Evolutionary conservation across 2,797 vertebrate genomes (phyloP), one percentile per base, ranked within the genome.

Genomic region (Ctenochaetus hawaiiensis): DNA sequence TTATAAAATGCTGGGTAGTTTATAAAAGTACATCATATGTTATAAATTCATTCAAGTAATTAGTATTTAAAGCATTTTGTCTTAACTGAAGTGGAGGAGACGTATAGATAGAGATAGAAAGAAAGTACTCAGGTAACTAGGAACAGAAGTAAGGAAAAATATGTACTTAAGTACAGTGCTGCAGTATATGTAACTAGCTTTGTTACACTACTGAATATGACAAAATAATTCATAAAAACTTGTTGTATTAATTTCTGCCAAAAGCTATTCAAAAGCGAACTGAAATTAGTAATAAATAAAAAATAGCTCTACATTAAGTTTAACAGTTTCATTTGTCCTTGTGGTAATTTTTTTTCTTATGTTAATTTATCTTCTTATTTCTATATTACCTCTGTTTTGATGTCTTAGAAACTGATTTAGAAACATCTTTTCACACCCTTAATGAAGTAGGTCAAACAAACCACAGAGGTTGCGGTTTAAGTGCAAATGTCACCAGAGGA

Each of bases 401-500:
- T 41, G 8, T 61, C 30, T 62, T 1, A 39, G 64, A n/a, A 11
- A 59, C 12, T 58, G 2, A 58, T 39, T 16, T n/a, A 12, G 1
- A 48, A 52, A n/a, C 30, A 34, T 34, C 18, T 13, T 9, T 18
- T 41, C 52, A 49, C 45, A 30, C 39, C 23, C 11, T 22, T 52
- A 49, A 44, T 26, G 0, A 41, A 56, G 22, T 16, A 7, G 6
- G 34, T 57, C 51, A 22, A 64, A 58, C 11, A 61, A 57, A 14
- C 1, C 26, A 44, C 41, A 1, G 10, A 52, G 11, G 49, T 20
- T 59, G 41, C 23, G 8, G 30, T 61, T 61, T 61, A 23, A 74
- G 8, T 37, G 57, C 47, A 77, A 59, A 87, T 65, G 65, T 81
- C 76, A 67, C 52, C 14, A 52, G 23, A 67, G 34, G 54, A 85